Evolutionary conservation across 2,113 vertebrate genomes (phyloP).

Genomic region (Eublepharis macularius): DNA sequence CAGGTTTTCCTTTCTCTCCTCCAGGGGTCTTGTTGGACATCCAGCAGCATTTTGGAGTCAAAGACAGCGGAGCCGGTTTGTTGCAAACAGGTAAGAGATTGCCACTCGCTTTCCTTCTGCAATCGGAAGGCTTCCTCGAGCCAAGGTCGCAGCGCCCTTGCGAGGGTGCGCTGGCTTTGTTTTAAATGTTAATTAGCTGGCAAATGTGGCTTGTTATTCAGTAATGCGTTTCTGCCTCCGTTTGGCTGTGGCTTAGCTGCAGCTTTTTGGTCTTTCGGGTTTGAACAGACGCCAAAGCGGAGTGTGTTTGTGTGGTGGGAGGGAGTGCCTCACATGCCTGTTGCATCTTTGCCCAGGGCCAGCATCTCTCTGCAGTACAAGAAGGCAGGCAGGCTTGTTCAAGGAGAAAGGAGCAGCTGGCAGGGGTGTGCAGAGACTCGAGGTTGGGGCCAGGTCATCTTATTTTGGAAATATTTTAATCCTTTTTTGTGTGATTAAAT

Average conservation of each 20-base stretch:
- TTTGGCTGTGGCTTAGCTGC: neutral
- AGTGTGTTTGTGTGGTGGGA: neutral
- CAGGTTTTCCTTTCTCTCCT: conserved; percentile 19
- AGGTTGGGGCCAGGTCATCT: no score
- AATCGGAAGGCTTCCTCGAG: neutral
- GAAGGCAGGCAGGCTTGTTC: no score
- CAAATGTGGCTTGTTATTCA: neutral
- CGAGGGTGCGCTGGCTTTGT: neutral
- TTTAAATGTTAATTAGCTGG: neutral
- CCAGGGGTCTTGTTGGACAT: conserved; percentile 90
- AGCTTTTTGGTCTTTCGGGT: neutral
- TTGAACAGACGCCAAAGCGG: neutral
- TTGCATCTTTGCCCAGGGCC: no score
- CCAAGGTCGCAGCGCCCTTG: neutral
- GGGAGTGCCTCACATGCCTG: neutral
- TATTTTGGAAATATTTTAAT: no score
- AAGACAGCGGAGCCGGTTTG: conserved; percentile 87
- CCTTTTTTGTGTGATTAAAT: no score
- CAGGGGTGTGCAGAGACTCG: no score
- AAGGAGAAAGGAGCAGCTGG: no score
- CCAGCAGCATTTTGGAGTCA: conserved; percentile 85
- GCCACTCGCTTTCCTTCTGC: neutral
- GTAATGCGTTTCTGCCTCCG: neutral
- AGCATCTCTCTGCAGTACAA: no score
- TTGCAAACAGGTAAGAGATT: conserved; percentile 87